A percentile compares a stretch with the other conserved stretches of the same genome.
Conservation (phyloP, 2,888 invertebrate species). For the Magallana nippona region DNA sequence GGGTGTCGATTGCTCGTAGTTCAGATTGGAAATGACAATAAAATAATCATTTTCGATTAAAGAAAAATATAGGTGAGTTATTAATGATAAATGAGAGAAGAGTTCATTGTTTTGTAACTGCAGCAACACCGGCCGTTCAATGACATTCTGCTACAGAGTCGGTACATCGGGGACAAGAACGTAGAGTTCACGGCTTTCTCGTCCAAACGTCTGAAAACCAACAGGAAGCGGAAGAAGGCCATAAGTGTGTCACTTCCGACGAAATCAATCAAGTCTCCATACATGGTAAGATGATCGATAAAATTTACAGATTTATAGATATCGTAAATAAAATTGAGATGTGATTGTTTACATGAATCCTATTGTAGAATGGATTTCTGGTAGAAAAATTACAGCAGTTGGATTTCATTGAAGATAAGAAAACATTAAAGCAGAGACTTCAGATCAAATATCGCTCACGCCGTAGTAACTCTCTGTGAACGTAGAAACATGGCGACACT, state of each 20-base stretch:
- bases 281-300: background rate
- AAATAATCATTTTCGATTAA: too few species aligned
- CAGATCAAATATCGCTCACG: background rate
- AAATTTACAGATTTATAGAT: background rate
- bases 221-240: background rate
- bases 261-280: background rate
- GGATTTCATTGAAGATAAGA: background rate
- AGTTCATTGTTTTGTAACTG: too few species aligned
- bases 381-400: background rate
- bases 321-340: too few species aligned
- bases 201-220: background rate
- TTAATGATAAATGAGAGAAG: too few species aligned
- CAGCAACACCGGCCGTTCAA: slow-evolving; percentile 10
- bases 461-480: background rate
- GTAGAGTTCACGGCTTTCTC: background rate
- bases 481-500: background rate
- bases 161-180: slow-evolving; percentile 20
- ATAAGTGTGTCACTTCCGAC: background rate
- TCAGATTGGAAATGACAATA: too few species aligned
- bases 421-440: background rate
- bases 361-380: background rate
- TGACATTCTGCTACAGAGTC: background rate
- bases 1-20: too few species aligned
- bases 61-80: too few species aligned
- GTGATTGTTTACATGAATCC: too few species aligned